Percentiles rank a stretch among this genome's conserved stretches.
Evolutionary conservation across 2,113 vertebrate genomes (phyloP).

Genomic region (Silurus asotus): DNA sequence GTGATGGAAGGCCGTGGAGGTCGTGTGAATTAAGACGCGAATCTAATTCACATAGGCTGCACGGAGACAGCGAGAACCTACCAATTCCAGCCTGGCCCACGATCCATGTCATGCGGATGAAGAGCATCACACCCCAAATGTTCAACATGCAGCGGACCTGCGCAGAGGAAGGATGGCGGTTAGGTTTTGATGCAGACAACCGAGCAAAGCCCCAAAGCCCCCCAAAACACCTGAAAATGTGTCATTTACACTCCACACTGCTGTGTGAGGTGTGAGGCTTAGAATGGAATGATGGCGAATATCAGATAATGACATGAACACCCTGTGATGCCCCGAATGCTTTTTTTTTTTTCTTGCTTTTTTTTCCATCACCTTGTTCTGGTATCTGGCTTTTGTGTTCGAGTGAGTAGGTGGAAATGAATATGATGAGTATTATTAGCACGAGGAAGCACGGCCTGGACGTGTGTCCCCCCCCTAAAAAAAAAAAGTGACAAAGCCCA

Average conservation of each 20-base stretch:
- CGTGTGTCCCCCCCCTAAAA: slow-evolving; percentile 51
- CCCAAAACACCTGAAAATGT: background rate
- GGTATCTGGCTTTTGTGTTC: slow-evolving; percentile 7
- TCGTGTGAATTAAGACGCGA: slow-evolving; percentile 46
- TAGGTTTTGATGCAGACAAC: slow-evolving; percentile 33
- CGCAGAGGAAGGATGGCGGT: slow-evolving; percentile 52
- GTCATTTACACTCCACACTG: slow-evolving; percentile 19
- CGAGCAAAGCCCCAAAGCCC: slow-evolving; percentile 4
- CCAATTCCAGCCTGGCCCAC: slow-evolving; percentile 97
- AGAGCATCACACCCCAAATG: slow-evolving; percentile 99
- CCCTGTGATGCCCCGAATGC: background rate
- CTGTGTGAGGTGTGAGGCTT: background rate
- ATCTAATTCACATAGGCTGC: slow-evolving; percentile 37
- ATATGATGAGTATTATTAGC: slow-evolving; percentile 48
- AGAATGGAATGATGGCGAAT: background rate
- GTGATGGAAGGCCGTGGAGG: slow-evolving; percentile 36
- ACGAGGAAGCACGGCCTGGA: slow-evolving; percentile 47
- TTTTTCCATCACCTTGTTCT: background rate
- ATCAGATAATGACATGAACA: background rate
- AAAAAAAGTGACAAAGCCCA: slow-evolving; percentile 57
- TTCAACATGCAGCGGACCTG: slow-evolving; percentile 99
- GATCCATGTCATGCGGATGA: slow-evolving; percentile 97
- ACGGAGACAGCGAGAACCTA: slow-evolving; percentile 65
- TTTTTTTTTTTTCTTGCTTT: background rate
- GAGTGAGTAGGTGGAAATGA: slow-evolving; percentile 25